Conservation (phyloP, 1,140 invertebrate genomes). For the Saccostrea cuccullata region DNA sequence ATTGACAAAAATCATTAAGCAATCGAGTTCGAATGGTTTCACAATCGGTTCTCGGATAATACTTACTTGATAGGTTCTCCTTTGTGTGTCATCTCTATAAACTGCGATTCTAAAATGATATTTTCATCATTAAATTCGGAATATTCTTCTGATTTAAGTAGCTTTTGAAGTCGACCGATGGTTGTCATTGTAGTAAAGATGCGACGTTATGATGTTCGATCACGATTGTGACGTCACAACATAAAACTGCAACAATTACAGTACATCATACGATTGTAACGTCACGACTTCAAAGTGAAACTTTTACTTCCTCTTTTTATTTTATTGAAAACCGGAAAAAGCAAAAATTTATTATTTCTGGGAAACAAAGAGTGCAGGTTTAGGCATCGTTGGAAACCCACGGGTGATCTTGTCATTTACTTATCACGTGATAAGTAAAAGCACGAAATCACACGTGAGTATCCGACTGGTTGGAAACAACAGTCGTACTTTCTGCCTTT, state of each 20-base stretch:
- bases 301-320: too few relatives aligned
- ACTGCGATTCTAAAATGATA: constrained; percentile 20
- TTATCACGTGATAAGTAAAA: too few relatives aligned
- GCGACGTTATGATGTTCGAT: neutral
- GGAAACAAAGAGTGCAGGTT: too few relatives aligned
- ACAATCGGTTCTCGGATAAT: neutral
- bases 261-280: neutral
- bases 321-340: too few relatives aligned
- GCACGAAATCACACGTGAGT: too few relatives aligned
- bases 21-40: too few relatives aligned
- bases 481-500: too few relatives aligned
- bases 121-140: constrained; percentile 2
- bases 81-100: constrained; percentile 3
- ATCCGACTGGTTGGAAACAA: too few relatives aligned
- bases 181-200: neutral
- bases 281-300: neutral
- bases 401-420: too few relatives aligned
- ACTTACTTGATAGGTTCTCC: constrained; percentile 35
- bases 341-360: too few relatives aligned
- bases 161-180: constrained; percentile 16
- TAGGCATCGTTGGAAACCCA: too few relatives aligned
- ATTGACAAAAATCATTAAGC: too few relatives aligned
- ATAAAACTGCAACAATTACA: neutral
- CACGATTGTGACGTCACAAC: neutral
- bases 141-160: constrained; percentile 8